These are phyloP conservation scores for Zaprionus ornatus DNA, from an alignment of 1,140 invertebrate genomes.

Conservation along the genomic window DNA sequence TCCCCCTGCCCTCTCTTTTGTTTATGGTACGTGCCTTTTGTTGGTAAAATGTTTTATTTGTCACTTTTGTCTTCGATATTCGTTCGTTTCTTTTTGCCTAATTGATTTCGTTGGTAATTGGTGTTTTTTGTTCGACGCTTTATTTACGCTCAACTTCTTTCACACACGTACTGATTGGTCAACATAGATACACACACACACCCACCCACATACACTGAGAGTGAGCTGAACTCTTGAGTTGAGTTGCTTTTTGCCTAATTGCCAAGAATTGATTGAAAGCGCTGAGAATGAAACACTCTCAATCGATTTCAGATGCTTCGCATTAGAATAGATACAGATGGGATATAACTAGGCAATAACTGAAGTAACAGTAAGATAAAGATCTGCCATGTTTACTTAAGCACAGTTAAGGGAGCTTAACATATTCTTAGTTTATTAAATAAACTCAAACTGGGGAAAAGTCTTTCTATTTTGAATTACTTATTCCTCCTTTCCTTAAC, in stretches of 20 bases:
- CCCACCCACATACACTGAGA: background rate
- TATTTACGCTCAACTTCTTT: conserved; percentile 18
- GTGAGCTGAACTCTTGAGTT: background rate
- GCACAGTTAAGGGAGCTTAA: no score
- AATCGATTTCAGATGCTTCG: background rate
- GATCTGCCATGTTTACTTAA: no score
- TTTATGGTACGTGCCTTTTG: conserved; percentile 51
- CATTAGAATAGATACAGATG: background rate
- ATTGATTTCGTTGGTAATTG: conserved; percentile 53
- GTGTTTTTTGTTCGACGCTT: conserved; percentile 12
- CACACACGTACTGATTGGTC: conserved; percentile 31
- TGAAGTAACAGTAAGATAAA: background rate
- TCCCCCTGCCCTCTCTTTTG: conserved; percentile 1
- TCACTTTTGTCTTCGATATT: conserved; percentile 8
- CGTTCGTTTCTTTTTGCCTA: conserved; percentile 42
- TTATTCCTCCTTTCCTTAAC: no score
- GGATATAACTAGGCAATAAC: background rate
- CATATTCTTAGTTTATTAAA: no score
- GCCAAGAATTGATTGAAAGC: conserved; percentile 21
- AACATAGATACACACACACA: background rate
- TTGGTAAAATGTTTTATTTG: conserved; percentile 34
- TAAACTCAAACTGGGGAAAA: no score
- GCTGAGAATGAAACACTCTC: background rate
- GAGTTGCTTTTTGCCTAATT: conserved; percentile 19
- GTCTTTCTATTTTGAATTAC: no score